These are phyloP conservation scores for Acridotheres tristis DNA, from an alignment of 2,797 vertebrate species.

Conservation along the genomic window DNA sequence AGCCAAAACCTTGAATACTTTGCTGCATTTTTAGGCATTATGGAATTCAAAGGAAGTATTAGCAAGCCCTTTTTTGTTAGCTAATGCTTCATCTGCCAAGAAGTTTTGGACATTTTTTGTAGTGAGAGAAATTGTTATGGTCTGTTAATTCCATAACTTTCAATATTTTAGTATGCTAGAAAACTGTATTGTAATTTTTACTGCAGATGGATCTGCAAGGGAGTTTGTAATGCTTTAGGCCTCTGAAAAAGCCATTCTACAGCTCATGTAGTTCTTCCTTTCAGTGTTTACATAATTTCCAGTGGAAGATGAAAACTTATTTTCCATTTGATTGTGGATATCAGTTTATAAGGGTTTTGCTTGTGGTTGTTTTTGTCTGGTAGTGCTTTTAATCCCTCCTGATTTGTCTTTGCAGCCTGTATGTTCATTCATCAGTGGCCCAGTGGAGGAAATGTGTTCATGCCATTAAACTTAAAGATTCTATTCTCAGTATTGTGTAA, in stretches of 20 bases:
- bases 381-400: conserved; percentile 65
- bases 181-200: neutral
- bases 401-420: conserved; percentile 85
- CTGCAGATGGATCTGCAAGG: neutral
- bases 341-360: neutral
- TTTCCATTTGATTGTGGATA: neutral
- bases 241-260: neutral
- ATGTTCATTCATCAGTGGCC: conserved; percentile 96
- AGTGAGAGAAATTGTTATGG: neutral
- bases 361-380: neutral
- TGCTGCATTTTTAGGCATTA: neutral
- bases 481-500: conserved; percentile 97
- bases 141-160: neutral
- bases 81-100: neutral
- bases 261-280: neutral
- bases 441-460: conserved; percentile 98
- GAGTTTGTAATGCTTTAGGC: neutral
- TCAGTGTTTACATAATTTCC: neutral
- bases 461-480: conserved; percentile 96
- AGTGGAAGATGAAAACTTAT: neutral
- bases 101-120: neutral
- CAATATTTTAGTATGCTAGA: neutral
- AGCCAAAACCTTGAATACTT: neutral
- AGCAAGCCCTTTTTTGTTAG: neutral
- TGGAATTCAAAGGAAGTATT: neutral